Percentiles rank a stretch among this genome's conserved stretches.
Evolutionary conservation across 2,888 invertebrate species (phyloP).

Genomic region (Tiliacea citrago): DNA sequence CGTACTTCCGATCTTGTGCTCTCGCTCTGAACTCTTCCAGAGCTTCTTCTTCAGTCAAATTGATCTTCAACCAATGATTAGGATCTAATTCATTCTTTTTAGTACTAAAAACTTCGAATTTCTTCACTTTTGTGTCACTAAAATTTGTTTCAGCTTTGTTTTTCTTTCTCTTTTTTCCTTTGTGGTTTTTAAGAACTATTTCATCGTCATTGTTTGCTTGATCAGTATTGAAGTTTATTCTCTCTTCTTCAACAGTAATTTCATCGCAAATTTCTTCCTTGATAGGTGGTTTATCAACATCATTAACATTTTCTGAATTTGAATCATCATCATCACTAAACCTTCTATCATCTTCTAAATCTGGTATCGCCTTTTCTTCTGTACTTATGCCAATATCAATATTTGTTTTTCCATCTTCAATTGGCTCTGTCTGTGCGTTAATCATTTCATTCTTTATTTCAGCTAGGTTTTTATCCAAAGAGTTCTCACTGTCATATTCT

Average conservation of each 20-base stretch:
- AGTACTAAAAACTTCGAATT: conserved; percentile 12
- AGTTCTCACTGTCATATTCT: conserved; percentile 36
- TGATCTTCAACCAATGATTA: conserved; percentile 78
- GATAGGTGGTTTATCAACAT: background rate
- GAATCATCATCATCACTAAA: conserved; percentile 27
- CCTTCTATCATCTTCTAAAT: conserved; percentile 12
- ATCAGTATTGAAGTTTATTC: background rate
- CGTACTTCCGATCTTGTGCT: conserved; percentile 75
- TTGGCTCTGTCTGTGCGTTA: background rate
- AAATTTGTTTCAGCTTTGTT: background rate
- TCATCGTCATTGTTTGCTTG: background rate
- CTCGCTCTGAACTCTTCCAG: conserved; percentile 76
- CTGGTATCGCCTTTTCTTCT: conserved; percentile 4
- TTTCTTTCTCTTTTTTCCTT: conserved; percentile 9
- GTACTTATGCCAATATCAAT: background rate
- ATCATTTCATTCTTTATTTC: conserved; percentile 41
- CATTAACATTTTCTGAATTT: background rate
- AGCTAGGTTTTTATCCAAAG: conserved; percentile 30
- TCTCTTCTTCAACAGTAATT: background rate
- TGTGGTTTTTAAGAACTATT: conserved; percentile 16
- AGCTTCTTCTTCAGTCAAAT: conserved; percentile 81
- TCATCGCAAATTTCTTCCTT: conserved; percentile 22
- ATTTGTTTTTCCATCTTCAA: background rate
- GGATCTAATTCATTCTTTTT: conserved; percentile 64
- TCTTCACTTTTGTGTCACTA: conserved; percentile 11